Base-by-base conservation (phyloP, 1,140 invertebrate species). In the Potamilus streckersoni region DNA sequence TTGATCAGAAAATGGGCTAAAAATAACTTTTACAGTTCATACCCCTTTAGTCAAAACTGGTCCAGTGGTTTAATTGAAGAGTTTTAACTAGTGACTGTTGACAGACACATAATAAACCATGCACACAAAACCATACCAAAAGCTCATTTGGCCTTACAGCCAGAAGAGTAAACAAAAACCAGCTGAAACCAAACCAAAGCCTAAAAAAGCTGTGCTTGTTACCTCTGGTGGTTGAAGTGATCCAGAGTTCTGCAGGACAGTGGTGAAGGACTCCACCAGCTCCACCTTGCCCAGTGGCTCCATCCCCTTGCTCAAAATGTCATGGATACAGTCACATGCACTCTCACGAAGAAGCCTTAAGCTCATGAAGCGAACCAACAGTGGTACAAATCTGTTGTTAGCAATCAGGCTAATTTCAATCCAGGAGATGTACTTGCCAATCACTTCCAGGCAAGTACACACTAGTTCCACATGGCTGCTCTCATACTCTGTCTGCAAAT, bases 251-350 rank as follows among this genome's bases (percentile, higher is more conserved):
- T 91, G 86, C 16, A 92, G 81, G 6, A 92, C 88, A 31, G 83
- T 80, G 56, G 89, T 87, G 79, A 93, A 92, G 16, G 92, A 92
- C 79, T 93, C 92, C 23, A 93, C 90, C 15, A 93, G 85, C 79
- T 91, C 90, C 11, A 89, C 89, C 85, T 93, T 93, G 6, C 90
- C 88, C 16, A 90, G 73, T 6, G 92, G 92, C 16, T 93, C 92
- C 92, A 93, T 93, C 62, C 92, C 92, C 85, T 93, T 93, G 57
- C 84, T 87, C 38, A 93, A 87, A 57, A 93, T 91, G 71, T 92
- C 91, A 78, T 89, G 84, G 68, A 93, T 90, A 81, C 92, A 92
- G 79, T 93, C 92, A 79, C 91, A 92, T 8, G 92, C 90, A 77
- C 90, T 86, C 80, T 92, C 92, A 57, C 92, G 78, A 23, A 92